phyloP scores from a whole-genome alignment of 1,140 invertebrate species.

The Drosophila azteca region DNA sequence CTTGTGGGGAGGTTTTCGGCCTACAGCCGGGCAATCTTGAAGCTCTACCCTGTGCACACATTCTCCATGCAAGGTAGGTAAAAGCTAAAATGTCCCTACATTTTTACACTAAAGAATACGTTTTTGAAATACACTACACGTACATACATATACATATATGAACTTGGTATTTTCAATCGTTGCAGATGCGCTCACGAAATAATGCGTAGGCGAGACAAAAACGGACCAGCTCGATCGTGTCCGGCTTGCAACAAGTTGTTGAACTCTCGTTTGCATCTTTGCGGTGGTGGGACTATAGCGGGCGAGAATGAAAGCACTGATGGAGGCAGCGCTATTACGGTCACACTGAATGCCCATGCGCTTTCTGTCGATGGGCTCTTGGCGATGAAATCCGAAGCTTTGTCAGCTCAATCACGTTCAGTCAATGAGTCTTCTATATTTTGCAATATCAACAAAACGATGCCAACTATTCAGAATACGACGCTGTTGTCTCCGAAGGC shows the following conservation, averaged over 20 bases:
- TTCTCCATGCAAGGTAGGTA: conserved; percentile 90
- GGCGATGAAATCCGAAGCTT: conserved; percentile 31
- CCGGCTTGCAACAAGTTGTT: conserved; percentile 88
- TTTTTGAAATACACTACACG: too few species aligned
- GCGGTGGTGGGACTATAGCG: conserved; percentile 25
- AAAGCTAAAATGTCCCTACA: too few species aligned
- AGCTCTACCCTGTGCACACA: conserved; percentile 92
- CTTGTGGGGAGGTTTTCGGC: conserved; percentile 90
- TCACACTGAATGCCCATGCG: conserved; percentile 40
- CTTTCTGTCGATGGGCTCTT: conserved; percentile 43
- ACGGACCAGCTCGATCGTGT: conserved; percentile 85
- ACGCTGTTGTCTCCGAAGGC: conserved; percentile 57
- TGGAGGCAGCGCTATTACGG: conserved; percentile 31
- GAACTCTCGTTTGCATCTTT: conserved; percentile 85
- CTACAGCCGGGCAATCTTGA: conserved; percentile 90
- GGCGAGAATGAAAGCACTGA: conserved; percentile 46
- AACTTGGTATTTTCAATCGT: background rate
- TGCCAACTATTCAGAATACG: conserved; percentile 49
- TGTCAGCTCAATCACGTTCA: conserved; percentile 21
- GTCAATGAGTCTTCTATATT: conserved; percentile 25
- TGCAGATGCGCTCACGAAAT: conserved; percentile 89
- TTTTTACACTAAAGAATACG: too few species aligned
- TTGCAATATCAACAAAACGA: conserved; percentile 42
- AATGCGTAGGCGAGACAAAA: conserved; percentile 87
- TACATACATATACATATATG: too few species aligned